phyloP scores from a whole-genome alignment of 2,113 vertebrate species.

The Colinus virginianus region DNA sequence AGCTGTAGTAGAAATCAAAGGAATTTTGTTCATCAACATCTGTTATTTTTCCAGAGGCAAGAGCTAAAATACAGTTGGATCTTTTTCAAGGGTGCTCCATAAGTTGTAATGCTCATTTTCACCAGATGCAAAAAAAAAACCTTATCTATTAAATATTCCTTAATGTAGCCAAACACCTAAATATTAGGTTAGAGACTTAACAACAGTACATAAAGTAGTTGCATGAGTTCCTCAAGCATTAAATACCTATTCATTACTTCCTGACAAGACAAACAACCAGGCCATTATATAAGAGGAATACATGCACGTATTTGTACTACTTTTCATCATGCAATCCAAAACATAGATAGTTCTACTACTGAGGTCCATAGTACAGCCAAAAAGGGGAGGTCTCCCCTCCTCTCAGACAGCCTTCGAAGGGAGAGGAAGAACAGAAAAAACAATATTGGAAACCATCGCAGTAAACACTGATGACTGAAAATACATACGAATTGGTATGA shows the following conservation, averaged over 20 bases:
- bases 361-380: not conserved
- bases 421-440: not conserved
- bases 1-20: not conserved
- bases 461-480: not conserved
- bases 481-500: not conserved
- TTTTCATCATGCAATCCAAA: not conserved
- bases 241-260: not conserved
- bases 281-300: not conserved
- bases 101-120: not conserved
- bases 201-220: not conserved
- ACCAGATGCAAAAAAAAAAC: not conserved
- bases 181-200: not conserved
- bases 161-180: not conserved
- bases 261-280: not conserved
- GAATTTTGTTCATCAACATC: not conserved
- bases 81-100: not conserved
- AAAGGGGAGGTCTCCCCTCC: not conserved
- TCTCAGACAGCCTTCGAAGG: not conserved
- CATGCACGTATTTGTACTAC: no score
- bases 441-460: not conserved
- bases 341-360: not conserved
- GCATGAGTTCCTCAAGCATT: not conserved
- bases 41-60: not conserved
- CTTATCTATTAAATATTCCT: not conserved
- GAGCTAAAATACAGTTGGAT: not conserved